Evolutionary conservation across 2,113 vertebrate genomes (phyloP), one percentile per base, ranked within the genome.

Genomic region (Xerus inauris): DNA sequence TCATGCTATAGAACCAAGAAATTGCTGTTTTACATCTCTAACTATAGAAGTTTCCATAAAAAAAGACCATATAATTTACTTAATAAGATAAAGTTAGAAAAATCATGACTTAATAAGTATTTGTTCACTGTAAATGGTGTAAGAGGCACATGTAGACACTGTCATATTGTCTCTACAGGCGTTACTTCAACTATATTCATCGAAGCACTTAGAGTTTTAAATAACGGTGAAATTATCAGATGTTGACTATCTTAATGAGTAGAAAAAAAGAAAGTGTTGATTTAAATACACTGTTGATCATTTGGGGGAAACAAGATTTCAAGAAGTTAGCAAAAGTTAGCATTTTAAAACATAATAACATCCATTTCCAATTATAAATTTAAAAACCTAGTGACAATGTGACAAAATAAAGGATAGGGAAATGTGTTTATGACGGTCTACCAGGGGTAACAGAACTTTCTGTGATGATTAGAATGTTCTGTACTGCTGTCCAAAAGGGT

Each of bases 11-110:
- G 98, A 99, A 98, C 97, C 98, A 98, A 99, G 98, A 99, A 99
- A 99, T 99, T 99, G 98, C 98, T 98, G 98, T 98, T 99, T 98
- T 98, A 99, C 98, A 97, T 99, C 98, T 98, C 98, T 98, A 98
- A 98, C 98, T 97, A 98, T 96, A 97, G 97, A 98, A 96, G 98
- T 97, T 98, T 98, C 97, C 96, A 98, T 97, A 91, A 98, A 98
- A 97, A 97, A 96, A 77, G 80, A 32, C 28, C 93, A 94, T 95
- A 97, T 98, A 97, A 97, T 98, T 98, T 98, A 97, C 97, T 98
- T 98, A 98, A 97, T 97, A 98, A 98, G 97, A 98, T 91, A 97
- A 97, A 97, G 95, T 86, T 94, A 86, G 89, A 72, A 95, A 94
- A 98, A 98, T 97, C 94, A 98, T 94, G 95, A 97, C 81, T 97